Evolutionary conservation across 1,140 invertebrate species (phyloP).

Genomic region (Drosophila elegans): DNA sequence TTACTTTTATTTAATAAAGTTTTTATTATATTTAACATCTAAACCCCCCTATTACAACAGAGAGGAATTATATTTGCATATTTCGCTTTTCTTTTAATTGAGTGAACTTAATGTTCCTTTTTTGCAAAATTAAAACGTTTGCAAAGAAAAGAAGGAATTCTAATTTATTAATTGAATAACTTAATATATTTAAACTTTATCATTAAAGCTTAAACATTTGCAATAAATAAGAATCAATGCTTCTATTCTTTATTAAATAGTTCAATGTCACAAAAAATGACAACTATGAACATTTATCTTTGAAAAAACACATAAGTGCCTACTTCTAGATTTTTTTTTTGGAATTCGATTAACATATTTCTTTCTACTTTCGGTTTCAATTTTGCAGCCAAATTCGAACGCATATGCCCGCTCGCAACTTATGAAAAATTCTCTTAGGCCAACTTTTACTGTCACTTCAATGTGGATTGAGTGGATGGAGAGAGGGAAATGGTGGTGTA

Average conservation of each 20-base stretch:
- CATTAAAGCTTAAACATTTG: neutral
- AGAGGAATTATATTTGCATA: too few species aligned
- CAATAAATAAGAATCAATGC: neutral
- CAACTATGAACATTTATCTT: neutral
- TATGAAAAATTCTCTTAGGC: conserved; percentile 15
- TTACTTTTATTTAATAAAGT: neutral
- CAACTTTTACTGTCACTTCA: conserved; percentile 38
- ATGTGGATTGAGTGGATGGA: conserved; percentile 27
- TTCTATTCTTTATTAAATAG: neutral
- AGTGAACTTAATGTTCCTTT: too few species aligned
- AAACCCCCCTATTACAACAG: too few species aligned
- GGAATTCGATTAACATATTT: conserved; percentile 42
- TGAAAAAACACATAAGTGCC: neutral
- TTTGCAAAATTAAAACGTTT: too few species aligned
- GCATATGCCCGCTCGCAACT: conserved; percentile 6
- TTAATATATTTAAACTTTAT: too few species aligned
- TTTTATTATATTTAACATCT: neutral
- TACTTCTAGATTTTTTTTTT: neutral
- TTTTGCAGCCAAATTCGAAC: neutral
- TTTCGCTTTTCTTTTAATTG: too few species aligned
- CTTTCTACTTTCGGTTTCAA: conserved; percentile 4
- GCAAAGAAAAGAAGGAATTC: neutral
- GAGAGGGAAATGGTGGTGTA: too few species aligned
- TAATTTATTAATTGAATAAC: too few species aligned
- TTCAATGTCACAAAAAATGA: neutral